Evolutionary conservation across 2,113 vertebrate species (phyloP), one percentile per base, ranked within the genome.

Genomic region (Lucifuga dentata): DNA sequence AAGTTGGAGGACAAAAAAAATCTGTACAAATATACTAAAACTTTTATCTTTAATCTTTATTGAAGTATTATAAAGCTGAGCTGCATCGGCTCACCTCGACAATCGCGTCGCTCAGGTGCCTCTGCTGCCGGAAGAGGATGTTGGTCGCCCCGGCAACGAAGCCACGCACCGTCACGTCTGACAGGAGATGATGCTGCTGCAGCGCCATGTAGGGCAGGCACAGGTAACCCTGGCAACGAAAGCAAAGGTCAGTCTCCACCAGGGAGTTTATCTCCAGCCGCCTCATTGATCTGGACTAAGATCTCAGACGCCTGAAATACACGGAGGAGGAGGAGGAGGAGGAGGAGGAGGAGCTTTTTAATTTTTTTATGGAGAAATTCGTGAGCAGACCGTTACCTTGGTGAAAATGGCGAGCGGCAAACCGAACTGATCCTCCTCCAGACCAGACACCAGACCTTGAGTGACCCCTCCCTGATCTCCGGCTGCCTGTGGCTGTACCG

Each of bases 181-280:
- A 98, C 38, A 99, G 94, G 44, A 99, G 95, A 53, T 98, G 97
- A 77, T 99, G 97, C 88, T 99, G 98, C 92, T 99, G 98, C 87
- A 99, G 83, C 0, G 98, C 98, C 97, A 98, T 99, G 80, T 99
- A 99, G 0, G 98, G 98, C 86, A 99, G 88, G 46, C 97, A 99
- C 63, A 99, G 93, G 90, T 99, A 99, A 20, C 97, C 97, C 98
- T 98, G 77, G 5, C 53, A 82, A 62, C 62, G 64, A 8, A 40
- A 46, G 26, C 45, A 56, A 59, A 78, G 64, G 67, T 69, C 0
- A 53, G 3, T 33, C 8, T 23, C 52, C 5, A 39, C 10, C 15
- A 43, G 15, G 53, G 3, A 9, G 39, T 24, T 52, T 48, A 5
- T 46, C 40, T 61, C 16, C 49, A 12, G 3, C 15, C 19, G 1